Conservation (phyloP, 2,113 vertebrate species). For the Furnarius figulus region DNA sequence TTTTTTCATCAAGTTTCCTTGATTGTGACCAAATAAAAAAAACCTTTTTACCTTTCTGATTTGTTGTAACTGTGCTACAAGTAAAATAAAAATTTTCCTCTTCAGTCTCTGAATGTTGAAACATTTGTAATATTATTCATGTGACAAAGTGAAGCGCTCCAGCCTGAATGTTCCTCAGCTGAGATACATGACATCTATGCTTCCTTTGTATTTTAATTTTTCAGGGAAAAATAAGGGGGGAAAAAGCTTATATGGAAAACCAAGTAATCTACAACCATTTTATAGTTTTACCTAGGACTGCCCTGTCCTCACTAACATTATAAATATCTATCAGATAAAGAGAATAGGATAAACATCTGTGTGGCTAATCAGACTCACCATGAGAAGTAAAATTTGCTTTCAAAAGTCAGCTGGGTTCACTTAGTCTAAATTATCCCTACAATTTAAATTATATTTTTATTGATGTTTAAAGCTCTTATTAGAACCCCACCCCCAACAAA, state of each 20-base stretch:
- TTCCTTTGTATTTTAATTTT: background rate
- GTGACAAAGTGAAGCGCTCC: background rate
- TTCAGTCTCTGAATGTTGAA: background rate
- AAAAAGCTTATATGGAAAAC: background rate
- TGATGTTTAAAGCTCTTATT: background rate
- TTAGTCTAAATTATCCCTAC: background rate
- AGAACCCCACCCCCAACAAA: background rate
- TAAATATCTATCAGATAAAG: background rate
- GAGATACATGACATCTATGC: background rate
- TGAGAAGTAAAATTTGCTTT: background rate
- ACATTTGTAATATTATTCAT: background rate
- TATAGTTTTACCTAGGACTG: background rate
- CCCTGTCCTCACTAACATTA: background rate
- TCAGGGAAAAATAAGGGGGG: fast-evolving
- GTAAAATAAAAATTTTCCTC: background rate
- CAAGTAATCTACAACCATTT: fast-evolving
- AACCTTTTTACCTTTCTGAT: background rate
- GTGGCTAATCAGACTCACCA: background rate
- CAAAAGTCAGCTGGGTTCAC: background rate
- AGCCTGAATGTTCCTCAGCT: background rate
- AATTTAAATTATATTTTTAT: background rate
- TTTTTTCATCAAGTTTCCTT: background rate
- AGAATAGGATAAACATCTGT: background rate
- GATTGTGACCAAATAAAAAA: background rate
- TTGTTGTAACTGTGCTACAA: background rate